Evolutionary conservation across 2,113 vertebrate genomes (phyloP).

Genomic region (Herpailurus yagouaroundi): DNA sequence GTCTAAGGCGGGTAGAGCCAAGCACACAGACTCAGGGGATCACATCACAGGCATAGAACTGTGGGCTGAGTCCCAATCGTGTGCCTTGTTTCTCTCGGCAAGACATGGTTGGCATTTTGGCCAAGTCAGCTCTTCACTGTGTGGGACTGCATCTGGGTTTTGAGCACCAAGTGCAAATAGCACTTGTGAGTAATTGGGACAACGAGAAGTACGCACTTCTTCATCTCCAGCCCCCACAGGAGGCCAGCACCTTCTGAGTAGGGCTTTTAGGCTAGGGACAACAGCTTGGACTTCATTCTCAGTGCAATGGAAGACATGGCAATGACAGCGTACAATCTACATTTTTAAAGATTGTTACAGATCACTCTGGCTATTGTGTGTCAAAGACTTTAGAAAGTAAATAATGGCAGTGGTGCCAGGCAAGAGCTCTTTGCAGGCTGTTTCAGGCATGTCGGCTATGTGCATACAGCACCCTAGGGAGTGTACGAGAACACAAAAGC

Average conservation of each 20-base stretch:
- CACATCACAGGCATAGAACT: neutral
- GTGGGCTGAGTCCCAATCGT: fast-evolving
- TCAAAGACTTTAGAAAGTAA: neutral
- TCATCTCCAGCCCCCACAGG: neutral
- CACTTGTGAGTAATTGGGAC: neutral
- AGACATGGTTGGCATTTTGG: too few species aligned
- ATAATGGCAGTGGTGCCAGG: too few species aligned
- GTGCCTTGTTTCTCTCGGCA: neutral
- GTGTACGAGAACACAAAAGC: too few species aligned
- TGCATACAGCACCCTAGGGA: fast-evolving
- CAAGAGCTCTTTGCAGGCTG: neutral
- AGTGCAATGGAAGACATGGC: neutral
- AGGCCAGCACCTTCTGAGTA: neutral
- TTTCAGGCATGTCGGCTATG: too few species aligned
- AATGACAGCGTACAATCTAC: neutral
- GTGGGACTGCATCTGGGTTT: neutral
- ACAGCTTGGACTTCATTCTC: neutral
- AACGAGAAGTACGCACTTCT: too few species aligned
- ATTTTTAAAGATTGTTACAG: neutral
- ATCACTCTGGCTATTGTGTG: neutral
- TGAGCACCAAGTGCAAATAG: neutral
- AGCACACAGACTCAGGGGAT: neutral
- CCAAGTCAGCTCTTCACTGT: neutral
- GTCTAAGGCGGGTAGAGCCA: neutral
- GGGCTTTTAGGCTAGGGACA: neutral